Percentiles rank a stretch among this genome's conserved stretches.
phyloP scores from a whole-genome alignment of 2,888 invertebrate species.

The Spatulosminthurus flaviceps region DNA sequence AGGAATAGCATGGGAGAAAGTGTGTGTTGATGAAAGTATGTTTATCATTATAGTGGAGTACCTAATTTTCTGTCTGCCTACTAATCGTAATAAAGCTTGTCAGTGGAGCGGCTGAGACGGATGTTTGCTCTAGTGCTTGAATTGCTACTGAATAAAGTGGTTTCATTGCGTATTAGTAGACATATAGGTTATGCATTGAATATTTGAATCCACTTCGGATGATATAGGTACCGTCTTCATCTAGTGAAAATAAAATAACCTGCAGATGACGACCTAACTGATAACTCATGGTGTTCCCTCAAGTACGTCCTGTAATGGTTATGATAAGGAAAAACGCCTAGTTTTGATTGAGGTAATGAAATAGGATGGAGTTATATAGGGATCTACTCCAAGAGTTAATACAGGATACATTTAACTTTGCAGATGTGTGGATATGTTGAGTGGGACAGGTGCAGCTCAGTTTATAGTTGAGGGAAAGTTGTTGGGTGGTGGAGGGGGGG shows the following conservation, averaged over 20 bases:
- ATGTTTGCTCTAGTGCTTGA: background rate
- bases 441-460: too few species aligned
- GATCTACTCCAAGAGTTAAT: background rate
- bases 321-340: background rate
- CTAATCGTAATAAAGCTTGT: background rate
- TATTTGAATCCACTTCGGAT: background rate
- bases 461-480: too few species aligned
- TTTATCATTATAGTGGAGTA: too few species aligned
- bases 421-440: too few species aligned
- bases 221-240: too few species aligned
- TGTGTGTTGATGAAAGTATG: background rate
- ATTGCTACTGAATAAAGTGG: slow-evolving; percentile 11
- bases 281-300: background rate
- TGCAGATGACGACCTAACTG: background rate
- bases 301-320: slow-evolving; percentile 2
- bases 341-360: background rate
- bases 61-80: background rate
- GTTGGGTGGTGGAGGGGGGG: too few species aligned
- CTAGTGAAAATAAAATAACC: too few species aligned
- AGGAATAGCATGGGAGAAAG: background rate
- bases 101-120: background rate
- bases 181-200: too few species aligned
- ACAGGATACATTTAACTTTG: background rate
- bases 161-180: slow-evolving; percentile 18
- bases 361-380: background rate